These are phyloP conservation scores for Nomada lathburiana DNA, from an alignment of 2,888 invertebrate species.

Conservation along the genomic window DNA sequence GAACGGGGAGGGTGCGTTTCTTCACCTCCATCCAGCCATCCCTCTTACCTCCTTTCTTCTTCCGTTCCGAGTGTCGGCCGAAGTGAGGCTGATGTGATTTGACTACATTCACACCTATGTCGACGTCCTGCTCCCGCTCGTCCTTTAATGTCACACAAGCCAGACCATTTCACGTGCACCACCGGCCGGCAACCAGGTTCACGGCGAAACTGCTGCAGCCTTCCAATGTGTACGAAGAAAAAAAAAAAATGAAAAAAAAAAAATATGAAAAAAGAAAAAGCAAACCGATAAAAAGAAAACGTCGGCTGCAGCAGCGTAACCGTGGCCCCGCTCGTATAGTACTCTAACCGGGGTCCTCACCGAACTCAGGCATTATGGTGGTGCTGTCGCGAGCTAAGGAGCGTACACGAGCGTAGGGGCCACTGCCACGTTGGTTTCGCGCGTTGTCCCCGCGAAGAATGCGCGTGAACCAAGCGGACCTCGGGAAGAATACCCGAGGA, in stretches of 20 bases:
- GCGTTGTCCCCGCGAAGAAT: slow-evolving; percentile 63
- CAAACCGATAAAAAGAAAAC: slow-evolving; percentile 43
- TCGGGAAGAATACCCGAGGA: slow-evolving; percentile 55
- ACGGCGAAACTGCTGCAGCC: slow-evolving; percentile 29
- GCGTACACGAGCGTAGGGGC: slow-evolving; percentile 60
- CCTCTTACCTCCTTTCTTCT: slow-evolving; percentile 50
- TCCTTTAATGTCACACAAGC: slow-evolving; percentile 63
- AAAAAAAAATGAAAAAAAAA: slow-evolving; percentile 58
- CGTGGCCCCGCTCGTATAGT: slow-evolving; percentile 26
- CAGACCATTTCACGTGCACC: slow-evolving; percentile 68
- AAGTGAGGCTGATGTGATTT: slow-evolving; percentile 80
- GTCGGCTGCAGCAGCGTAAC: slow-evolving; percentile 48
- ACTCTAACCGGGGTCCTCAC: slow-evolving; percentile 30
- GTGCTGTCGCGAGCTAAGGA: slow-evolving; percentile 51
- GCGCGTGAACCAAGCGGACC: slow-evolving; percentile 37
- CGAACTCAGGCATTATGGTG: slow-evolving; percentile 53
- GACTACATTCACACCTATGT: slow-evolving; percentile 82
- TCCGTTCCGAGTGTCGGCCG: slow-evolving; percentile 70
- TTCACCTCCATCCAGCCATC: slow-evolving; percentile 52
- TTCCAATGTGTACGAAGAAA: slow-evolving; percentile 38
- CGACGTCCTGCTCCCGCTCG: slow-evolving; percentile 68
- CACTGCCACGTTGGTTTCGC: slow-evolving; percentile 71
- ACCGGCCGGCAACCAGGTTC: slow-evolving; percentile 30
- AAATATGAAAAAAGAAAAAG: slow-evolving; percentile 51
- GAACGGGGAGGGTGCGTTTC: slow-evolving; percentile 54